Percentiles rank a stretch among this genome's conserved stretches.
Evolutionary conservation across 2,113 vertebrate species (phyloP).

Genomic region (Tamias sibiricus): DNA sequence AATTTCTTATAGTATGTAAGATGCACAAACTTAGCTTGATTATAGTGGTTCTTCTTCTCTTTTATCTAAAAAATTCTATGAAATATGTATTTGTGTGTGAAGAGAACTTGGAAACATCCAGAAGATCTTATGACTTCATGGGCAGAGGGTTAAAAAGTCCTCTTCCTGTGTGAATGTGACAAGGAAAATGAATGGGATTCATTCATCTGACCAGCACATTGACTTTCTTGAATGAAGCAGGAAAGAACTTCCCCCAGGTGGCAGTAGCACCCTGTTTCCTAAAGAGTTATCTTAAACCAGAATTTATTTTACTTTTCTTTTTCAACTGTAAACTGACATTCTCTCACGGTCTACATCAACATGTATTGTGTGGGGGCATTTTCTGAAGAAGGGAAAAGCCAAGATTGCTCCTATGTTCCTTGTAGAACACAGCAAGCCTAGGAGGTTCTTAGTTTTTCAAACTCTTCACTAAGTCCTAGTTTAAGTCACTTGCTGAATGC

Average conservation of each 20-base stretch:
- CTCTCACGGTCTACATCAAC: background rate
- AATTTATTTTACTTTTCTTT: conserved; percentile 54
- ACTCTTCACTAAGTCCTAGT: background rate
- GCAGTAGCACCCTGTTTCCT: conserved; percentile 85
- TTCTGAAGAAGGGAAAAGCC: background rate
- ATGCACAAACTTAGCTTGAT: background rate
- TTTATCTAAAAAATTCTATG: conserved; percentile 34
- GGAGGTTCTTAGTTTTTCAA: background rate
- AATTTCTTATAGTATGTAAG: background rate
- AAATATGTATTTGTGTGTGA: conserved; percentile 1
- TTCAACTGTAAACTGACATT: background rate
- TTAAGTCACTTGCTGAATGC: background rate
- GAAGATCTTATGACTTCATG: conserved; percentile 69
- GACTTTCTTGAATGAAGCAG: background rate
- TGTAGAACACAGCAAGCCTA: background rate
- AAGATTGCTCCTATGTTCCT: background rate
- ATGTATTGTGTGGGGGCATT: background rate
- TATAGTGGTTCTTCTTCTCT: background rate
- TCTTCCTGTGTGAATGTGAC: conserved; percentile 71
- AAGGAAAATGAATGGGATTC: conserved; percentile 30
- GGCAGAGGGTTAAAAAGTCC: conserved; percentile 72
- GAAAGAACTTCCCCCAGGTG: conserved; percentile 83
- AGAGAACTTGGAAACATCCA: conserved; percentile 66
- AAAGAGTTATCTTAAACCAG: conserved; percentile 67
- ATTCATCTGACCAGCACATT: conserved; percentile 61